A percentile compares a stretch with the other conserved stretches of the same genome.
These are phyloP conservation scores for Cephalopachus bancanus DNA, from an alignment of 2,797 vertebrate species.

Conservation along the genomic window DNA sequence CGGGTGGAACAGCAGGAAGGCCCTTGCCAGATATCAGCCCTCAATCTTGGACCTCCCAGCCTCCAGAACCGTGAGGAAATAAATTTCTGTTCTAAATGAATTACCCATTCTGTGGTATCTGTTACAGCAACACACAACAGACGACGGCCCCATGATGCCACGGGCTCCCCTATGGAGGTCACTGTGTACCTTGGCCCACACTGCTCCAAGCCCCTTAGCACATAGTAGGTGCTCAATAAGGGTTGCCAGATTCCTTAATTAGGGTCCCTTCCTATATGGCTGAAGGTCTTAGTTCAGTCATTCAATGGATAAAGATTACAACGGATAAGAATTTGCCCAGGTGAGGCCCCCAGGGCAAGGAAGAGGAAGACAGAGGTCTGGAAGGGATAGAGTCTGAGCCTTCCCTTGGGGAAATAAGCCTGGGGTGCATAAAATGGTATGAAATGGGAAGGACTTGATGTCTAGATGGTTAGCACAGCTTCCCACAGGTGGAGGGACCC, in stretches of 20 bases:
- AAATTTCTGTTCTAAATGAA: background rate
- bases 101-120: background rate
- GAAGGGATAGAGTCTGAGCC: background rate
- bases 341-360: background rate
- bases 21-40: background rate
- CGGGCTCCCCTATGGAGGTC: background rate
- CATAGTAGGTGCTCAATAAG: background rate
- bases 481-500: accelerated
- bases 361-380: background rate
- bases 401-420: background rate
- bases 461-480: background rate
- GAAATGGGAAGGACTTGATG: background rate
- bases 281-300: background rate
- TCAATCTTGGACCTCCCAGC: background rate
- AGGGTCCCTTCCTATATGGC: background rate
- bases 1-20: background rate
- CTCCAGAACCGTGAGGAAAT: too few species aligned
- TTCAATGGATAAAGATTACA: background rate
- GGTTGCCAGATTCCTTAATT: background rate
- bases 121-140: background rate
- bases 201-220: background rate
- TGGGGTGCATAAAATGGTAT: too few species aligned
- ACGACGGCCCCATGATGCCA: background rate
- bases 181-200: background rate
- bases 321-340: background rate